phyloP scores from a whole-genome alignment of 30 jellyfish, hydroid and myxozoan species.

The Clytia hemisphaerica region DNA sequence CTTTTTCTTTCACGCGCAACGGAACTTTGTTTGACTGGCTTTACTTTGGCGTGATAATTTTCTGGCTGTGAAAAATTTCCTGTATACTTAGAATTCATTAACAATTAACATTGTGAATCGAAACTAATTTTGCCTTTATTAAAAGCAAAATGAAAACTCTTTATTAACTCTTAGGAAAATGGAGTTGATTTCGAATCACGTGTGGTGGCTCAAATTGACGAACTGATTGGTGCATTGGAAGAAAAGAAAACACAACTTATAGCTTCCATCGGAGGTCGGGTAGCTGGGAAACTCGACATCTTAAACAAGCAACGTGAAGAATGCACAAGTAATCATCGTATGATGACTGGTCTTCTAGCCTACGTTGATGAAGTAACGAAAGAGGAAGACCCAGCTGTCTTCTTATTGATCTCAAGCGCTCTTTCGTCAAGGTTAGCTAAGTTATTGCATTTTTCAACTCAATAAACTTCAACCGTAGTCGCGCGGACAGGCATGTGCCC shows the following conservation, averaged over 20 bases:
- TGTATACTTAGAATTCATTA: no score
- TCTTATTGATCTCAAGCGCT: conserved; percentile 45
- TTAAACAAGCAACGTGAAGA: conserved; percentile 44
- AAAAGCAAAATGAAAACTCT: no score
- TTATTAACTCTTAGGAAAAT: conserved; percentile 56
- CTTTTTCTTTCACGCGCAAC: no score
- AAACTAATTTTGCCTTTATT: no score
- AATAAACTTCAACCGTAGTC: neutral
- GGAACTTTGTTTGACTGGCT: neutral
- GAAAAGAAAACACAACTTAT: conserved; percentile 48
- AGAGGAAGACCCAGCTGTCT: conserved; percentile 83
- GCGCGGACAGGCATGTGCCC: neutral
- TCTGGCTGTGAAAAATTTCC: neutral
- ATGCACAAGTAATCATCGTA: conserved; percentile 30
- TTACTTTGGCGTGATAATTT: neutral
- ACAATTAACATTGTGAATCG: no score
- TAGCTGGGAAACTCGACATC: conserved; percentile 14
- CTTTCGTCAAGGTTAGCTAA: conserved; percentile 21
- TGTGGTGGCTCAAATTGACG: conserved; percentile 83
- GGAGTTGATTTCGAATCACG: conserved; percentile 86
- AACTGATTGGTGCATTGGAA: conserved; percentile 36
- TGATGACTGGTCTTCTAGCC: conserved; percentile 53
- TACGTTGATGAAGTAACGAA: conserved; percentile 66
- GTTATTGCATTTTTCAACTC: neutral
- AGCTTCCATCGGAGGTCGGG: conserved; percentile 33